Conservation (phyloP, 2,888 invertebrate species). For the Macrosiphum euphorbiae region DNA sequence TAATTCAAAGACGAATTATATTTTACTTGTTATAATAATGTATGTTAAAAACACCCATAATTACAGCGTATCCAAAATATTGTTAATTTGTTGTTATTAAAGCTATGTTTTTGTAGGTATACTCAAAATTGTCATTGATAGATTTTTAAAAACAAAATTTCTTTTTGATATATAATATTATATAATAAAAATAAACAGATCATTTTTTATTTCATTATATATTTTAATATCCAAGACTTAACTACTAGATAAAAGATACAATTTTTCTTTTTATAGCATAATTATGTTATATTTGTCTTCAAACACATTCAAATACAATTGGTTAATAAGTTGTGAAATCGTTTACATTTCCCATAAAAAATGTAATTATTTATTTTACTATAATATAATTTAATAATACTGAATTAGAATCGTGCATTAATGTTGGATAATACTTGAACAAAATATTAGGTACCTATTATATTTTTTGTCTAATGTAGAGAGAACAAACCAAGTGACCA, state of each 20-base stretch:
- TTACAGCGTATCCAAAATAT: slow-evolving; percentile 3
- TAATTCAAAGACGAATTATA: neutral
- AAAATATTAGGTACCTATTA: neutral
- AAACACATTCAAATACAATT: neutral
- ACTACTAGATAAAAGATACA: neutral
- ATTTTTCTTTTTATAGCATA: neutral
- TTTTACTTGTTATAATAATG: neutral
- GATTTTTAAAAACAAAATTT: slow-evolving; percentile 8
- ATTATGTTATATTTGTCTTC: neutral
- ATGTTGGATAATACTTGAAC: neutral
- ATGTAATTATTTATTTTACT: neutral
- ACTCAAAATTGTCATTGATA: neutral
- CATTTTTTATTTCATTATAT: neutral
- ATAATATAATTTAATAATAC: neutral
- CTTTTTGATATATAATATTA: neutral
- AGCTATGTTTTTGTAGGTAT: neutral
- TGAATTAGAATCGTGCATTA: neutral
- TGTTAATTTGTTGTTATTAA: neutral
- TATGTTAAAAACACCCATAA: neutral
- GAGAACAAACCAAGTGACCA: slow-evolving; percentile 19
- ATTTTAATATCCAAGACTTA: neutral
- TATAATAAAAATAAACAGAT: neutral
- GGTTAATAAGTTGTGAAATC: neutral
- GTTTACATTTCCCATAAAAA: neutral
- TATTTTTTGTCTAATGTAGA: neutral